Conservation (phyloP, 2,113 vertebrate species). For the Marmota monax region DNA sequence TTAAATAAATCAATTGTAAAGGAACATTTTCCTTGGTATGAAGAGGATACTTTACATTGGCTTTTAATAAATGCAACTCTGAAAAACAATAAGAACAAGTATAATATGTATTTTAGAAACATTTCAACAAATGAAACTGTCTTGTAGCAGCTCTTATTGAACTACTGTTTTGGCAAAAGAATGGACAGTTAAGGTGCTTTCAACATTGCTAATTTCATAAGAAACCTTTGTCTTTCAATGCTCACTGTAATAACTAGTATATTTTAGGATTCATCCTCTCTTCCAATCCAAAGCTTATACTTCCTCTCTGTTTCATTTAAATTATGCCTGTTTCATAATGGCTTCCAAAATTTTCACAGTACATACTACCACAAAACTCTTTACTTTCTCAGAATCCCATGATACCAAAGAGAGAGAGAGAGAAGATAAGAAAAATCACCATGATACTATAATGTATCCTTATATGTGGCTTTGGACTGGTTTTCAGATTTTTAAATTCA, state of each 20-base stretch:
- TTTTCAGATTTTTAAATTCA: background rate
- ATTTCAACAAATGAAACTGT: background rate
- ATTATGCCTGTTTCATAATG: constrained; percentile 31
- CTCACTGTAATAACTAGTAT: background rate
- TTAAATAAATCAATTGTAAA: background rate
- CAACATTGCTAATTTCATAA: background rate
- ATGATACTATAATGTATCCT: background rate
- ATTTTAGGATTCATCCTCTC: background rate
- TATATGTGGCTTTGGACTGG: background rate
- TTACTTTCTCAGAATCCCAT: constrained; percentile 12
- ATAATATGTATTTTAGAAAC: background rate
- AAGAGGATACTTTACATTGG: background rate
- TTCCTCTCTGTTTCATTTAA: constrained; percentile 10
- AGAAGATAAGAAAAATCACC: background rate
- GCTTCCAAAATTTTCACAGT: background rate
- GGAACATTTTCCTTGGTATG: background rate
- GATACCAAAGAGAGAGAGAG: background rate
- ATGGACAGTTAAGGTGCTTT: background rate
- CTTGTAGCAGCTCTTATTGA: background rate
- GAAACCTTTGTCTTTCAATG: background rate
- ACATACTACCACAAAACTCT: constrained; percentile 12
- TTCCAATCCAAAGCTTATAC: background rate
- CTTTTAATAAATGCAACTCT: constrained; percentile 5
- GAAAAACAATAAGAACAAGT: background rate
- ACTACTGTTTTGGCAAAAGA: background rate